Evolutionary conservation across 2,797 vertebrate species (phyloP).

Genomic region (Basileuterus tristriatus): DNA sequence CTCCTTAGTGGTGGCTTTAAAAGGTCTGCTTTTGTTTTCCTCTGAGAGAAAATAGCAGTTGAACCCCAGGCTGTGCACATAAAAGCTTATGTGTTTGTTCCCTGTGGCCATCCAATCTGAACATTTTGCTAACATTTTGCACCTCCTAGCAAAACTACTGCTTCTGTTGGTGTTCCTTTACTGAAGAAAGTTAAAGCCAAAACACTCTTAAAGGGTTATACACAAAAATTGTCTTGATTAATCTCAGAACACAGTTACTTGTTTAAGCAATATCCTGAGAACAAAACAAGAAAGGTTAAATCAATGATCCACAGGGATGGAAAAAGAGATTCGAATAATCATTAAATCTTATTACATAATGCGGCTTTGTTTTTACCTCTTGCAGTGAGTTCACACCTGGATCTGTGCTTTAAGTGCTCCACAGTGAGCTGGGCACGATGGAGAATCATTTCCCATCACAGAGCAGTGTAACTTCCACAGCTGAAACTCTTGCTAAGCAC

Average conservation of each 20-base stretch:
- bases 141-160: neutral
- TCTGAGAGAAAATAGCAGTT: neutral
- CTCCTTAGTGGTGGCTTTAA: constrained; percentile 60
- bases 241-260: neutral
- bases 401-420: neutral
- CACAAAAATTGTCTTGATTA: neutral
- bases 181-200: neutral
- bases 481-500: neutral
- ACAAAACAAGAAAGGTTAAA: constrained; percentile 41
- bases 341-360: constrained; percentile 61
- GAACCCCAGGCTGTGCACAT: neutral
- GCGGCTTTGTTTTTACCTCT: constrained; percentile 54
- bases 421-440: neutral
- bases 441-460: neutral
- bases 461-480: neutral
- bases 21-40: constrained; percentile 44
- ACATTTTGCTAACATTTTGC: neutral
- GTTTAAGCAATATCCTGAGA: constrained; percentile 16
- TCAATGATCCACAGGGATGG: constrained; percentile 22
- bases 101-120: neutral
- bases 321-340: constrained; percentile 62
- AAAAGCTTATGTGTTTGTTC: neutral
- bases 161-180: neutral
- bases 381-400: constrained; percentile 34
- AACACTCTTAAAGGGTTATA: neutral